Evolutionary conservation across 2,113 vertebrate genomes (phyloP), one percentile per base, ranked within the genome.

Genomic region (Nycticryphes semicollaris): DNA sequence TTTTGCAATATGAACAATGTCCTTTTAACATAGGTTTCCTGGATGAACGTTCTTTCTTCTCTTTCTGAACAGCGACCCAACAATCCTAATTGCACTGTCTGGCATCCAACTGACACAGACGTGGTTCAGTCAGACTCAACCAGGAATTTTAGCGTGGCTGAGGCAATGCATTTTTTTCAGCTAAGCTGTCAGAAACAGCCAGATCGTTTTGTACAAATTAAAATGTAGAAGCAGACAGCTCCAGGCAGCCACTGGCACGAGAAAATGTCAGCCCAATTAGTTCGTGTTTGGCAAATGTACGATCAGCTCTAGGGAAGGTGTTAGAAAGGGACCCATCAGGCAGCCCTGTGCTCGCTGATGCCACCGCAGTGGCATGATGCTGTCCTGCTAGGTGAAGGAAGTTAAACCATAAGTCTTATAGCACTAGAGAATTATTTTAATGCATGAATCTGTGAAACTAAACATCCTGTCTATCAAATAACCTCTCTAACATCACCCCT

Each of bases 291-390:
- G 54, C 31, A 20, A 53, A 48, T 57, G 28, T n/a, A 13, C 1
- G 33, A 41, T n/a, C 1, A 1, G 18, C 25, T 33, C 10, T 4
- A 28, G 39, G 59, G 64, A 28, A 37, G 63, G n/a, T 9, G 33
- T 33, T 35, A 16, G 43, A 12, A 69, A 25, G 31, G 39, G 45
- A 68, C 18, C 4, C 0, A 2, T 4, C 8, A 13, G 67, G 43
- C 43, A 66, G 69, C 22, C 54, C 69, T 6, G 27, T 14, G 6
- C 37, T 35, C 3, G 1, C 39, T 12, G 25, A 20, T 16, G 63
- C 43, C 24, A 14, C 69, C 43, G 5, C 24, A 10, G 50, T 1
- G 0, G 21, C 0, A 2, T 41, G 66, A 48, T 6, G 2, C 62
- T 19, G 28, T 25, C 72, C 35, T 10, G 2, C 25, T 48, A 16